Base-by-base conservation (phyloP, 2,888 invertebrate species). In the Asteroscopus sphinx region DNA sequence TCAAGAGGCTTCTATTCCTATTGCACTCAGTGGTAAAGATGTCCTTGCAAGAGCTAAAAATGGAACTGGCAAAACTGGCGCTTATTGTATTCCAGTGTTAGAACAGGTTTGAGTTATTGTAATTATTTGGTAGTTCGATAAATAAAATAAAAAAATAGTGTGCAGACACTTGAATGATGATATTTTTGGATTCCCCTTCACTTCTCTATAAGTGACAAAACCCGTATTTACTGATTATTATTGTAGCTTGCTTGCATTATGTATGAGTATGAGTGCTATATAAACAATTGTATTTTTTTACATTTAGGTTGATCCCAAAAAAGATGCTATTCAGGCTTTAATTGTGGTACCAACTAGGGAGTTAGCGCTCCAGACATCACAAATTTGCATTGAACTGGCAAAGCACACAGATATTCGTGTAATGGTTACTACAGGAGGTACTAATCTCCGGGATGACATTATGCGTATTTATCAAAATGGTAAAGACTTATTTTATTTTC, bases 381-480 rank as follows among this genome's bases (percentile, higher is more conserved):
- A 99, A 95, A 99, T 99, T 89, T 99, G 99, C 95, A 99, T 99
- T 91, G 99, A 99, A 93, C 95, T 99, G 84, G 98, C 99, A 73
- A 99, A 99, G 94, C 99, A 99, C 93, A 96, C 99, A 95, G 97
- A 98, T 88, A 97, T 99, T 83, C 98, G 99, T 91, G 98, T 99
- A 76, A 99, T 99, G 99, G 99, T 99, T 69, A 99, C 99, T 81
- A 99, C 99, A 76, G 99, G 99, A 88, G 99, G 99, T 81, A 99
- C 99, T 79, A 97, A 97, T 94, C 95, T 98, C 83, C 97, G 99
- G 88, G 99, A 99, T 94, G 99, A 99, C 94, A 99, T 99, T 90
- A 98, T 99, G 97, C 97, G 99, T 94, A 98, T 99, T 90, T 99
- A 99, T 95, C 99, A 99, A 93, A 98, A 99, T 96, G 98, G 98